A percentile compares a stretch with the other conserved stretches of the same genome.
These are phyloP conservation scores for Cetoscarus ocellatus DNA, from an alignment of 2,797 vertebrate genomes.

Conservation along the genomic window DNA sequence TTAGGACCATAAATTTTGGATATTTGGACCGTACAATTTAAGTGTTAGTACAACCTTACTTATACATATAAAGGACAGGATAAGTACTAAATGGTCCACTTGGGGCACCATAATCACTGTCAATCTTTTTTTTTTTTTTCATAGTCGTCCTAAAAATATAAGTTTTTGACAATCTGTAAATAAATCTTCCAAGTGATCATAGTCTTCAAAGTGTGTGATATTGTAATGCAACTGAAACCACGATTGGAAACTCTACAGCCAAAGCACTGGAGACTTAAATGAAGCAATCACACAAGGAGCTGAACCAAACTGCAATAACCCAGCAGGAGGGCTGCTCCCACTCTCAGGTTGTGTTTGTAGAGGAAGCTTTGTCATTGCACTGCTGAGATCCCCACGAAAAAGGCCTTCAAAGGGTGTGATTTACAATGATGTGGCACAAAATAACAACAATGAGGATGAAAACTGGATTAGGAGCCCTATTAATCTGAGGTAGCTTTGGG, in stretches of 20 bases:
- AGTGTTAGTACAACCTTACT: too few species aligned
- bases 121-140: too few species aligned
- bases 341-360: conserved; percentile 24
- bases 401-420: conserved; percentile 29
- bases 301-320: conserved; percentile 29
- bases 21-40: too few species aligned
- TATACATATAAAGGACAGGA: too few species aligned
- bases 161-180: too few species aligned
- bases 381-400: conserved; percentile 27
- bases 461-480: conserved; percentile 61
- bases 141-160: too few species aligned
- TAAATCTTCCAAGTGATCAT: too few species aligned
- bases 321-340: conserved; percentile 10
- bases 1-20: too few species aligned
- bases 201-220: background rate
- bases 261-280: conserved; percentile 16
- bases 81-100: too few species aligned
- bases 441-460: conserved; percentile 56
- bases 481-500: conserved; percentile 46
- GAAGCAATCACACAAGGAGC: conserved; percentile 30
- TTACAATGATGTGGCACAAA: conserved; percentile 37
- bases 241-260: conserved; percentile 8
- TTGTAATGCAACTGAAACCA: background rate
- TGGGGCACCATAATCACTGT: too few species aligned
- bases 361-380: conserved; percentile 36